phyloP scores from a whole-genome alignment of 1,140 invertebrate genomes.

The Solen grandis region DNA sequence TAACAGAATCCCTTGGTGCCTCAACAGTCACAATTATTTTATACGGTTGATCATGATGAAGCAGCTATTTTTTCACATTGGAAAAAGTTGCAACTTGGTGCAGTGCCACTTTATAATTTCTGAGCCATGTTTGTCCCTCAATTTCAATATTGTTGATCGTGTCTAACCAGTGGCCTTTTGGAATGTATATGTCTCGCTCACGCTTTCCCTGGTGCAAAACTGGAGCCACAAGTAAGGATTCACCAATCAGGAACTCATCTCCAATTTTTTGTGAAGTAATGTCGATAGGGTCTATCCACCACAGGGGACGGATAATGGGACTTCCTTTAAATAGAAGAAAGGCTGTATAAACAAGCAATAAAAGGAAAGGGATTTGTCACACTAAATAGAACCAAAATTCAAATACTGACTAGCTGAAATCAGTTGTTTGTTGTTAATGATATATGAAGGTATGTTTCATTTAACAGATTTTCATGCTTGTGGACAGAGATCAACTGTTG shows the following conservation, averaged over 20 bases:
- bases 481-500: too few species aligned
- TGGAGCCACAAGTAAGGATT: conserved; percentile 90
- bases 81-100: conserved; percentile 33
- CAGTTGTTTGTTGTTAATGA: too few species aligned
- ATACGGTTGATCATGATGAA: too few species aligned
- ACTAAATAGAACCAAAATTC: too few species aligned
- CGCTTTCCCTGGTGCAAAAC: conserved; percentile 86
- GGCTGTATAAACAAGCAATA: too few species aligned
- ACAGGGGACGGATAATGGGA: conserved; percentile 89
- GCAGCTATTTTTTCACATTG: conserved; percentile 1
- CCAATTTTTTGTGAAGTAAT: conserved; percentile 88
- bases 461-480: too few species aligned
- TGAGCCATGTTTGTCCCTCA: conserved; percentile 85
- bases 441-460: too few species aligned
- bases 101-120: conserved; percentile 81
- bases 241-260: conserved; percentile 92
- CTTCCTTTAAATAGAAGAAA: conserved; percentile 72
- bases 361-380: too few species aligned
- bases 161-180: conserved; percentile 66
- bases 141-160: conserved; percentile 70
- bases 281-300: conserved; percentile 94
- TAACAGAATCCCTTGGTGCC: too few species aligned
- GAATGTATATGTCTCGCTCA: conserved; percentile 88
- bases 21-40: too few species aligned
- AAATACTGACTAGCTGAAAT: too few species aligned